Evolutionary conservation across 2,888 invertebrate genomes (phyloP), one percentile per base, ranked within the genome.

Genomic region (Geophilus truncorum): DNA sequence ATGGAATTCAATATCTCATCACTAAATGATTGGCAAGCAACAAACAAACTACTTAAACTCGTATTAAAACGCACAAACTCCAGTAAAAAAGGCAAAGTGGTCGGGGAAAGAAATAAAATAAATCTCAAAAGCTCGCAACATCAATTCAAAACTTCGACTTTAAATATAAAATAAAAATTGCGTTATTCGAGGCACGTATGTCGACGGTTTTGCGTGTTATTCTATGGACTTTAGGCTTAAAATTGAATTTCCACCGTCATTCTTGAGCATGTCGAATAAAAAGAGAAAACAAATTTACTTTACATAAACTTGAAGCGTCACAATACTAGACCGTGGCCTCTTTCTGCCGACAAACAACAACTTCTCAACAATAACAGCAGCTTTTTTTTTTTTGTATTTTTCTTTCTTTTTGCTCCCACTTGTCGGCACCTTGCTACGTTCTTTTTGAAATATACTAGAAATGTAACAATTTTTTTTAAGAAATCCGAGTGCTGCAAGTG

Each of bases 1-100:
- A 70, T 70, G 70, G 70, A 70, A 28, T 28, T 28, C 70, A 70
- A 70, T 70, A 70, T 70, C 70, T 70, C 70, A 70, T 70, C 28
- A 25, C 70, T 70, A 70, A 51, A 70, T 70, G 70, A 70, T 70
- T 70, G 70, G 70, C 70, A 70, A 70, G 6, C 25, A 28, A 28
- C 70, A 23, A 70, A 70, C 70, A 70, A 70, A 70, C 70, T 51
- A 45, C 51, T 51, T 51, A 51, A 51, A 51, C 51, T 51, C 51
- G 18, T 21, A 51, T 51, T 51, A 57, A n/a, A 23, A 21, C 57
- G 12, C 45, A 4, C 12, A 45, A 15, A 6, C 7, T 32, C 4
- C 4, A 6, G 32, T 6, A 32, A 32, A 32, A 9, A 32, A 32
- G 32, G 32, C 4, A 32, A 32, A 32, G 9, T n/a, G n/a, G n/a